phyloP scores from a whole-genome alignment of 2,797 vertebrate genomes.

The Chiroxiphia lanceolata region DNA sequence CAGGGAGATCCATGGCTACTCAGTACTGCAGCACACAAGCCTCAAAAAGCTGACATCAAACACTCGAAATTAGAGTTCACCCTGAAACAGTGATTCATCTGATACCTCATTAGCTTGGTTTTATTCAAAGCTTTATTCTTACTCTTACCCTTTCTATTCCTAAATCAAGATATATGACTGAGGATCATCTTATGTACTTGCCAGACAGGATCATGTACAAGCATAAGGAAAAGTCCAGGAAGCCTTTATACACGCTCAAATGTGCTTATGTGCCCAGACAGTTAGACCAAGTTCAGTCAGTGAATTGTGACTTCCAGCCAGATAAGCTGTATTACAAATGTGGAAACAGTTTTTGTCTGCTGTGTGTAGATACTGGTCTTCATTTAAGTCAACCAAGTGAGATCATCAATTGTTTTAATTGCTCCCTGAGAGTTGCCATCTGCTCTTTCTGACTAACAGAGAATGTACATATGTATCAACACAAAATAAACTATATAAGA shows the following conservation, averaged over 20 bases:
- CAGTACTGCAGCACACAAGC: not conserved
- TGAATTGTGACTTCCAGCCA: not conserved
- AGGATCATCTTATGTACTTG: not conserved
- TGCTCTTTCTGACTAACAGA: not conserved
- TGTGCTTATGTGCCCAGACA: not conserved
- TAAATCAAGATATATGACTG: not conserved
- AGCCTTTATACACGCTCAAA: not conserved
- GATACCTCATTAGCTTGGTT: not conserved
- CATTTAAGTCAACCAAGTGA: not conserved
- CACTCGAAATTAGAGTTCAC: not conserved
- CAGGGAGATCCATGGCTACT: fast-evolving
- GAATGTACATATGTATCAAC: not conserved
- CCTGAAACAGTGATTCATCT: not conserved
- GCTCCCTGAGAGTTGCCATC: not conserved
- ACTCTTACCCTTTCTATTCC: not conserved
- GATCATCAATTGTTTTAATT: not conserved
- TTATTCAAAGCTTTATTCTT: not conserved
- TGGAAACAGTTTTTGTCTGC: not conserved
- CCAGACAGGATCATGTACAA: not conserved
- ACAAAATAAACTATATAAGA: not conserved
- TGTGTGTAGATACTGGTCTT: not conserved
- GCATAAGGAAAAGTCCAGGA: not conserved
- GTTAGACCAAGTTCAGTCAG: not conserved
- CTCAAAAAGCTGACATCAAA: not conserved
- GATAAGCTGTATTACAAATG: not conserved